Evolutionary conservation across 2,888 invertebrate species (phyloP).

Genomic region (Parnassius apollo): DNA sequence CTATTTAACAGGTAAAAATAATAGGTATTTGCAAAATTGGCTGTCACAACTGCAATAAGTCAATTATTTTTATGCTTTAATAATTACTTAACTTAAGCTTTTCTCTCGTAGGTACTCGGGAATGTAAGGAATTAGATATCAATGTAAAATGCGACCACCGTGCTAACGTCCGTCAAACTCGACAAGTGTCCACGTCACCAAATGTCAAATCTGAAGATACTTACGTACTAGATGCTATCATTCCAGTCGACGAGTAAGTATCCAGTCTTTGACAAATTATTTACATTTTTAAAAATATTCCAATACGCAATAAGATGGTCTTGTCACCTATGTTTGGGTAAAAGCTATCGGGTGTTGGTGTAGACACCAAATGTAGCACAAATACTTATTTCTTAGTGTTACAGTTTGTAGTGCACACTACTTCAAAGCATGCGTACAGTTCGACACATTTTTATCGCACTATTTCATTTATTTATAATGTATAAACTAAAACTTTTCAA

Average conservation of each 20-base stretch:
- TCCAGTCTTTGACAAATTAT: background rate
- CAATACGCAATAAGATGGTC: background rate
- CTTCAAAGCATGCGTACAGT: conserved; percentile 16
- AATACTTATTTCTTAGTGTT: background rate
- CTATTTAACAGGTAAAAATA: no score
- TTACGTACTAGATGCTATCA: conserved; percentile 90
- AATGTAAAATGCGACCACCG: conserved; percentile 95
- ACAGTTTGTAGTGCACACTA: conserved; percentile 26
- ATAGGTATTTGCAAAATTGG: no score
- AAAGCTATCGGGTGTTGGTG: conserved; percentile 33
- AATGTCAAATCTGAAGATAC: conserved; percentile 87
- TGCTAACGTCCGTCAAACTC: conserved; percentile 82
- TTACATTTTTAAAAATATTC: background rate
- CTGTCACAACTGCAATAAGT: no score
- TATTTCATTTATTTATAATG: background rate
- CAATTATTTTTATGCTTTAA: no score
- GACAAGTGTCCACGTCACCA: conserved; percentile 79
- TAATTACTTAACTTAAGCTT: no score
- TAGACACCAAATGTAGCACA: conserved; percentile 29
- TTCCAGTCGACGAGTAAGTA: conserved; percentile 93
- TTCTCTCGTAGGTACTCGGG: conserved; percentile 82
- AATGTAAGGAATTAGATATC: conserved; percentile 94
- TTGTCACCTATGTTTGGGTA: conserved; percentile 7
- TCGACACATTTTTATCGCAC: conserved; percentile 13
- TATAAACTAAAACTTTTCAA: conserved; percentile 2